phyloP scores from a whole-genome alignment of 1,140 invertebrate species.

The Phymastichus coffea region DNA sequence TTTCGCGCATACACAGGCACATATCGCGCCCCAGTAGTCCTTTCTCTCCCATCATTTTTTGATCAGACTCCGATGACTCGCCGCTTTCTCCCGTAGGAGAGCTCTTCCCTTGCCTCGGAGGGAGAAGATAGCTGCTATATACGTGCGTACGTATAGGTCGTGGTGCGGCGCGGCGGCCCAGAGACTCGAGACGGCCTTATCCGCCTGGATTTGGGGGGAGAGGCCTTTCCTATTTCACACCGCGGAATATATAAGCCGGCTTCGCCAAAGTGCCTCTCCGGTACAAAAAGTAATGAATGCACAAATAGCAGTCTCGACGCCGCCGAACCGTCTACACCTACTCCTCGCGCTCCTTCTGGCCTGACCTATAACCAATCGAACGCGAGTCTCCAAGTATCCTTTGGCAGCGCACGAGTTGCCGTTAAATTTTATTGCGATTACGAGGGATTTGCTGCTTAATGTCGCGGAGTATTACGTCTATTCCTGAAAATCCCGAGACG shows the following conservation, averaged over 20 bases:
- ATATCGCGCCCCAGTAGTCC: neutral
- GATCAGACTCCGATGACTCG: constrained; percentile 43
- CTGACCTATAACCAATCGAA: constrained; percentile 54
- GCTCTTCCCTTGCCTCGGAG: neutral
- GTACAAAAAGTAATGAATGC: neutral
- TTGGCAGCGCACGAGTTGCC: constrained; percentile 1
- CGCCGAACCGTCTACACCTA: too few species aligned
- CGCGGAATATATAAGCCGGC: constrained; percentile 26
- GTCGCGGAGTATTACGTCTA: constrained; percentile 1
- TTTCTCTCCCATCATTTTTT: constrained; percentile 44
- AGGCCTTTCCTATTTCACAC: too few species aligned
- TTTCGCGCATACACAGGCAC: neutral
- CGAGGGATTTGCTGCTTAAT: constrained; percentile 22
- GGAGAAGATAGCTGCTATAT: neutral
- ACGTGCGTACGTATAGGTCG: neutral
- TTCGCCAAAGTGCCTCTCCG: constrained; percentile 30
- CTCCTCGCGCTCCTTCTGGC: constrained; percentile 40
- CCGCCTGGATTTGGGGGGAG: constrained; percentile 48
- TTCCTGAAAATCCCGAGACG: neutral
- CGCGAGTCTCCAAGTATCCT: too few species aligned
- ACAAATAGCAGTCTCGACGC: neutral
- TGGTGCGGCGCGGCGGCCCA: constrained; percentile 17
- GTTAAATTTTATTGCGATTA: constrained; percentile 31
- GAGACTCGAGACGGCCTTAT: constrained; percentile 33
- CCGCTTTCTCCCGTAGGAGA: constrained; percentile 33